Percentiles rank a stretch among this genome's conserved stretches.
These are phyloP conservation scores for Drosophila dunni DNA, from an alignment of 1,140 invertebrate species.

Conservation along the genomic window DNA sequence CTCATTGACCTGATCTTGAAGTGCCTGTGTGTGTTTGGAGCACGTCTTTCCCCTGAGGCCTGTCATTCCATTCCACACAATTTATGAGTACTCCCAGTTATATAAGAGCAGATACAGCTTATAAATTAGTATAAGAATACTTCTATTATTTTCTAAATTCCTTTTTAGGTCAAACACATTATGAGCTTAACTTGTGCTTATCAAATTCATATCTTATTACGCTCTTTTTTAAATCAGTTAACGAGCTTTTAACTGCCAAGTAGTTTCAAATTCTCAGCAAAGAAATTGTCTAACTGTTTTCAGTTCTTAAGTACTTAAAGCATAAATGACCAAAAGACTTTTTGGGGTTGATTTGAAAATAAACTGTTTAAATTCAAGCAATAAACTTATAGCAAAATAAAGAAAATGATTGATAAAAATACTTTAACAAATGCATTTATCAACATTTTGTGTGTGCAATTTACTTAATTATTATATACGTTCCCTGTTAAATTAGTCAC, in stretches of 20 bases:
- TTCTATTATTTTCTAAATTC: background rate
- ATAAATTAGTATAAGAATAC: background rate
- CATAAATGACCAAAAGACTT: background rate
- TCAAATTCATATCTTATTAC: background rate
- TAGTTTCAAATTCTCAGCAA: background rate
- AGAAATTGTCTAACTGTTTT: background rate
- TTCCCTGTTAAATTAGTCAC: constrained; percentile 38
- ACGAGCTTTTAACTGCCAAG: constrained; percentile 40
- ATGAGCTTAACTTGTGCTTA: background rate
- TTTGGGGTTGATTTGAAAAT: too few relatives aligned
- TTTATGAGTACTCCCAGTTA: constrained; percentile 50
- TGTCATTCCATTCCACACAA: constrained; percentile 37
- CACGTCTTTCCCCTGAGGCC: constrained; percentile 33
- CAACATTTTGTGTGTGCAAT: constrained; percentile 8
- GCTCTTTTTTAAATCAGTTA: background rate
- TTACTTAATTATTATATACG: constrained; percentile 24
- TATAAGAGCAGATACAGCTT: constrained; percentile 3
- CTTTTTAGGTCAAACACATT: background rate
- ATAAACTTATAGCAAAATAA: too few relatives aligned
- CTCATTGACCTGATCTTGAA: constrained; percentile 67
- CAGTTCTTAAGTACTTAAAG: background rate
- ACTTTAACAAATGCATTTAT: too few relatives aligned
- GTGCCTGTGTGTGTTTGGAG: constrained; percentile 13
- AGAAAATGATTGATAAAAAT: too few relatives aligned
- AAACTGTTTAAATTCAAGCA: too few relatives aligned